phyloP scores from a whole-genome alignment of 2,888 invertebrate species.

The Pheosia tremula region DNA sequence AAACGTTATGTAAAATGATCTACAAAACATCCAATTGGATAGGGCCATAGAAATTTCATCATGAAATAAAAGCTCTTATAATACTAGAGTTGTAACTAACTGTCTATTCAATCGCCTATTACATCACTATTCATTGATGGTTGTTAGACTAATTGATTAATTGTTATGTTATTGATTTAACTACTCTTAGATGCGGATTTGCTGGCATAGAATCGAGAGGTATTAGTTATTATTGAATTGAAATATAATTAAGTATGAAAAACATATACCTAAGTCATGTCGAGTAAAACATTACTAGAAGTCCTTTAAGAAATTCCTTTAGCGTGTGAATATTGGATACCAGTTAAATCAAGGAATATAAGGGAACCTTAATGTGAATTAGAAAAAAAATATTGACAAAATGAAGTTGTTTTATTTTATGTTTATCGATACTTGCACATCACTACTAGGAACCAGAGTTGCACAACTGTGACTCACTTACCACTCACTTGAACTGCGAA shows the following conservation, averaged over 20 bases:
- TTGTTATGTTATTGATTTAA: neutral
- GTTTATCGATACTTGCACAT: slow-evolving; percentile 4
- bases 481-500: slow-evolving; percentile 27
- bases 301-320: too few species aligned
- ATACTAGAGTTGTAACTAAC: neutral
- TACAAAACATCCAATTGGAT: neutral
- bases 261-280: too few species aligned
- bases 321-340: too few species aligned
- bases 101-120: neutral
- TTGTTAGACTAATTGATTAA: slow-evolving; percentile 7
- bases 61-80: neutral
- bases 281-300: too few species aligned
- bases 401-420: neutral
- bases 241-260: too few species aligned
- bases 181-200: neutral
- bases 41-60: neutral
- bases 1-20: neutral
- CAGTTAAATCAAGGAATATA: neutral
- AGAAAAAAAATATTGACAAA: too few species aligned
- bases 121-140: slow-evolving; percentile 1
- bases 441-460: slow-evolving; percentile 27
- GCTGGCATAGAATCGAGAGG: neutral
- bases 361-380: neutral
- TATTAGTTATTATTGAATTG: neutral
- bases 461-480: slow-evolving; percentile 22